These are phyloP conservation scores for Bradysia coprophila DNA, from an alignment of 1,140 invertebrate species.

Conservation along the genomic window DNA sequence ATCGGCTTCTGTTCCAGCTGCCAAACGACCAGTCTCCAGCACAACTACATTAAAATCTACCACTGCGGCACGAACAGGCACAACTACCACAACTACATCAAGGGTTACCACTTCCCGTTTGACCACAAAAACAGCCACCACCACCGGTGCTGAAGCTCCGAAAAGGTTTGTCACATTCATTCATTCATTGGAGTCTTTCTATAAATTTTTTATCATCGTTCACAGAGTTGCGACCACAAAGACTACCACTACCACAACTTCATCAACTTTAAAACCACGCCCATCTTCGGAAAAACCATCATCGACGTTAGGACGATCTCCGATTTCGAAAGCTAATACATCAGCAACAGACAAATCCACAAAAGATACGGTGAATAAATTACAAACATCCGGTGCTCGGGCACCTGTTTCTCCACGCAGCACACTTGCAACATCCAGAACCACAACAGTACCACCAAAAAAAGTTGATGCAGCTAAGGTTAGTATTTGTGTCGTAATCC, in stretches of 20 bases:
- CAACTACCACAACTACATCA: background rate
- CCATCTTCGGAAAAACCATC: no score
- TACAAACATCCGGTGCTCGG: background rate
- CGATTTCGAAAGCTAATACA: background rate
- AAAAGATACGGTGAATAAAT: background rate
- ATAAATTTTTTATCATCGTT: no score
- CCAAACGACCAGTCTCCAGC: background rate
- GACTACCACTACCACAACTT: background rate
- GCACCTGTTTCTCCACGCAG: background rate
- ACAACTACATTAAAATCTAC: background rate
- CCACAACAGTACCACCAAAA: background rate
- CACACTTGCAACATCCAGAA: no score
- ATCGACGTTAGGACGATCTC: no score
- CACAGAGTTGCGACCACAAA: background rate
- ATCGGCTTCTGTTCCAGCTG: background rate
- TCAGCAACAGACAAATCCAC: background rate
- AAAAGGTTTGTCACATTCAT: background rate
- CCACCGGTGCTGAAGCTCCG: background rate
- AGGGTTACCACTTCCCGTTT: background rate
- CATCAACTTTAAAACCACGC: no score
- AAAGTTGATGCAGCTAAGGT: background rate
- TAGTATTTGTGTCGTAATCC: background rate
- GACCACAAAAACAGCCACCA: background rate
- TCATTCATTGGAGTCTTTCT: background rate
- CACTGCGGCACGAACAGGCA: background rate